A percentile compares a stretch with the other conserved stretches of the same genome.
phyloP scores from a whole-genome alignment of 2,888 invertebrate species.

The Asteroscopus sphinx region DNA sequence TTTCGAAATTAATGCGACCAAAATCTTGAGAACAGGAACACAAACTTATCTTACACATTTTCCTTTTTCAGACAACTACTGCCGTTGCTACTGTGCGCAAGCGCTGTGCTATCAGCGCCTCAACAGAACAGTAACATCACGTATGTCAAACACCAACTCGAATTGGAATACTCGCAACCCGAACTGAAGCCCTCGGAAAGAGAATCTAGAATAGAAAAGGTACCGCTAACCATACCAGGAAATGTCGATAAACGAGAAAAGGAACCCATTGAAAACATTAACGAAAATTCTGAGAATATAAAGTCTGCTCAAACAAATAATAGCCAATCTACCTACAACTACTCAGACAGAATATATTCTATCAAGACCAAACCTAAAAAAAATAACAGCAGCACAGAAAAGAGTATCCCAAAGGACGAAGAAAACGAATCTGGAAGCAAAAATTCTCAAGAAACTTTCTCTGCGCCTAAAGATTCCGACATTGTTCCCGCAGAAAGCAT shows the following conservation, averaged over 20 bases:
- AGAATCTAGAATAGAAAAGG: conserved; percentile 70
- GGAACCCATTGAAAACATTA: conserved; percentile 1
- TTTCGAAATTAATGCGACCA: not conserved
- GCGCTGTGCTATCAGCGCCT: conserved; percentile 68
- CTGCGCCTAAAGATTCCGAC: conserved; percentile 29
- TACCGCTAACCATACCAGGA: conserved; percentile 66
- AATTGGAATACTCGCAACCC: conserved; percentile 48
- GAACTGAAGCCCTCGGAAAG: conserved; percentile 30
- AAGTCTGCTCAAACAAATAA: conserved; percentile 2
- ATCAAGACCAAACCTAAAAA: conserved; percentile 41
- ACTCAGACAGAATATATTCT: conserved; percentile 46
- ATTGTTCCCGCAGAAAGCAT: conserved; percentile 45
- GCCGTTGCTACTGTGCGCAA: conserved; percentile 63
- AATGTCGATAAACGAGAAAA: conserved; percentile 23
- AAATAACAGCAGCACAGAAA: conserved; percentile 31
- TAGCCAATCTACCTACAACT: conserved; percentile 34
- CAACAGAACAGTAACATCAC: conserved; percentile 74
- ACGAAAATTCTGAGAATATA: conserved; percentile 8
- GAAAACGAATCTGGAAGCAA: conserved; percentile 5
- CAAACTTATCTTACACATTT: conserved; percentile 1
- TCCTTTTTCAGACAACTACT: conserved; percentile 71
- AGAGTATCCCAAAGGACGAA: conserved; percentile 7
- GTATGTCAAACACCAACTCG: conserved; percentile 72
- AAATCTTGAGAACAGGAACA: not conserved
- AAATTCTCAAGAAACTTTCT: conserved; percentile 7